Conservation (phyloP, 92 coral and sea anemone species). For the Muricea muricata region DNA sequence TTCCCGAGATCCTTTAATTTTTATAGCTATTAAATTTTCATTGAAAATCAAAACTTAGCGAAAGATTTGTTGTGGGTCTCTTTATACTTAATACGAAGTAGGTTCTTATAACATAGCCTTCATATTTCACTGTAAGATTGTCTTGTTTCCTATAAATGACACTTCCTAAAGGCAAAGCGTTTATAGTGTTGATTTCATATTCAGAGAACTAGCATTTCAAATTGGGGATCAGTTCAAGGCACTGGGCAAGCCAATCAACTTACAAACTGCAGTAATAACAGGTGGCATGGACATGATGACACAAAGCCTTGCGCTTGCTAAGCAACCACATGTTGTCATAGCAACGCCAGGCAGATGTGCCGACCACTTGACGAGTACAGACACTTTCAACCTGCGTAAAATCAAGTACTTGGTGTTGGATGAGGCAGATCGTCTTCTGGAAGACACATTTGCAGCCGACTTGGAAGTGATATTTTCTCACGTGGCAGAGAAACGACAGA, state of each 20-base stretch:
- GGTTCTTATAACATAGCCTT: no score
- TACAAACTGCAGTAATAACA: slow-evolving; percentile 80
- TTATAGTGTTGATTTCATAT: neutral
- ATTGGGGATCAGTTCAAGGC: slow-evolving; percentile 93
- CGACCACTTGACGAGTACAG: slow-evolving; percentile 96
- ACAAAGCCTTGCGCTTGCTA: slow-evolving; percentile 81
- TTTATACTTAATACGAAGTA: no score
- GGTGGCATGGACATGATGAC: slow-evolving; percentile 99
- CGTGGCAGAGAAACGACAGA: slow-evolving; percentile 86
- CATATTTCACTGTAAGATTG: no score
- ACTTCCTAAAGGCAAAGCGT: neutral
- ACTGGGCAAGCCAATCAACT: slow-evolving; percentile 89
- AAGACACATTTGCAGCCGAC: slow-evolving; percentile 94
- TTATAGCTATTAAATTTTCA: no score
- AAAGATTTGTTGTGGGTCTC: no score
- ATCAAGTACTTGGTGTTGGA: slow-evolving; percentile 90
- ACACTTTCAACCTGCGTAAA: slow-evolving; percentile 74
- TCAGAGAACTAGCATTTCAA: slow-evolving; percentile 91
- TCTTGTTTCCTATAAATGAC: no score
- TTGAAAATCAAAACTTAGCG: no score
- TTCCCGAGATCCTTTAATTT: no score
- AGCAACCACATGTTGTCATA: slow-evolving; percentile 96
- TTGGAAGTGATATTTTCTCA: slow-evolving; percentile 81
- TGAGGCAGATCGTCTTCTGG: slow-evolving; percentile 94
- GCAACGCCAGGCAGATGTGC: slow-evolving; percentile 99